Conservation (phyloP, 2,797 vertebrate genomes). For the Anolis apletophallus region DNA sequence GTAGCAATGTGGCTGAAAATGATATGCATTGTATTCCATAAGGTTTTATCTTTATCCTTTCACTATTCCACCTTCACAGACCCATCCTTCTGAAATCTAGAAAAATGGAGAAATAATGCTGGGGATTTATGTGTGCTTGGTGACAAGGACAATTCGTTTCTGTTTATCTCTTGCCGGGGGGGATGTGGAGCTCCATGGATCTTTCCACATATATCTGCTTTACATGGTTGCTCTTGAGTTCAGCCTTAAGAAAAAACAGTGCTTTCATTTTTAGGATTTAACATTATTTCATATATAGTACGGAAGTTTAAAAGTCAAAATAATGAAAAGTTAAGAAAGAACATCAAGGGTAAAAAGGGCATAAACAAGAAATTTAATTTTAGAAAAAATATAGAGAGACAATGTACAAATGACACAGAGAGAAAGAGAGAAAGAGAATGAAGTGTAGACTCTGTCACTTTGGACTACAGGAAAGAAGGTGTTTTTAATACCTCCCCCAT, state of each 20-base stretch:
- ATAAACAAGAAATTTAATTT: not conserved
- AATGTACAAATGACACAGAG: not conserved
- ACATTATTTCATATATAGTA: slow-evolving; percentile 24
- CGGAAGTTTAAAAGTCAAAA: slow-evolving; percentile 45
- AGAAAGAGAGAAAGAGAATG: not conserved
- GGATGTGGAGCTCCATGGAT: slow-evolving; percentile 41
- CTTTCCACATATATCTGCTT: slow-evolving; percentile 50
- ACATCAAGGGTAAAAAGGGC: slow-evolving; percentile 40
- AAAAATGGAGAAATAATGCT: slow-evolving; percentile 53
- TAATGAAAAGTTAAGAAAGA: slow-evolving; percentile 27
- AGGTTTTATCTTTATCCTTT: slow-evolving; percentile 50
- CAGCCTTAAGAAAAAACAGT: slow-evolving; percentile 25
- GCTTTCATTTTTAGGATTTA: slow-evolving; percentile 5
- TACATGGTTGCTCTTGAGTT: slow-evolving; percentile 46
- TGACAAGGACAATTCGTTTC: slow-evolving; percentile 54
- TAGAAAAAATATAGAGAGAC: not conserved
- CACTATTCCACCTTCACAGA: slow-evolving; percentile 28
- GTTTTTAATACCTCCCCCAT: not conserved
- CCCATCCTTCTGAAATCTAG: slow-evolving; percentile 59
- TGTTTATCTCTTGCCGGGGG: slow-evolving; percentile 46
- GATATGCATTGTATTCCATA: not conserved
- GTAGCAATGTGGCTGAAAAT: slow-evolving; percentile 44
- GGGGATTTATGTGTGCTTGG: slow-evolving; percentile 54
- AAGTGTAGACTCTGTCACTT: no score
- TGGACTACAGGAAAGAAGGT: not conserved